Evolutionary conservation across 2,888 invertebrate genomes (phyloP).

Genomic region (Actias luna): DNA sequence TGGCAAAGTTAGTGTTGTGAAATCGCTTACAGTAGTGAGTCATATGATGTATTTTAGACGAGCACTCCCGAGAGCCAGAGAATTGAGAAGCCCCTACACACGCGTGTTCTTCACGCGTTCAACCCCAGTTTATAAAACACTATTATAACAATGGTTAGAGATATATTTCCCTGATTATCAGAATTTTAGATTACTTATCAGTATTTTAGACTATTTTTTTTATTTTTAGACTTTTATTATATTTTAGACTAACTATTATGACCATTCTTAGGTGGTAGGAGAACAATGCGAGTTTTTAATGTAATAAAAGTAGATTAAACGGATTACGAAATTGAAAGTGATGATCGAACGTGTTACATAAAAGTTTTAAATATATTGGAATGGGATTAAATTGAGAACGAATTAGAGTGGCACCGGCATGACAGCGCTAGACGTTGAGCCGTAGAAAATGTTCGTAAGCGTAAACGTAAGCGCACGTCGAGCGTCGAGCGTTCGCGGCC

Average conservation of each 20-base stretch:
- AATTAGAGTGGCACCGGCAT: background rate
- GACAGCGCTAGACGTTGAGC: slow-evolving; percentile 19
- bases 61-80: slow-evolving; percentile 40
- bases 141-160: background rate
- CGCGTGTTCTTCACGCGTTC: slow-evolving; percentile 33
- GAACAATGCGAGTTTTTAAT: too few relatives aligned
- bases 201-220: too few relatives aligned
- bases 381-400: background rate
- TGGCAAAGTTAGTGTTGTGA: slow-evolving; percentile 77
- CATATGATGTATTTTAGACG: slow-evolving; percentile 67
- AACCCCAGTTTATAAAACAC: slow-evolving; percentile 27
- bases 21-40: slow-evolving; percentile 62
- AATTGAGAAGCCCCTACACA: slow-evolving; percentile 37
- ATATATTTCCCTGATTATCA: too few relatives aligned
- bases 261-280: too few relatives aligned
- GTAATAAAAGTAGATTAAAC: too few relatives aligned
- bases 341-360: background rate
- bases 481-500: slow-evolving; percentile 49
- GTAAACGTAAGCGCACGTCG: slow-evolving; percentile 66
- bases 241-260: too few relatives aligned
- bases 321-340: background rate
- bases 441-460: slow-evolving; percentile 51
- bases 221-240: too few relatives aligned
- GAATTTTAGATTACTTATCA: too few relatives aligned
- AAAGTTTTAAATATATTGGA: background rate